phyloP scores from a whole-genome alignment of 2,113 vertebrate genomes.

The Gymnogyps californianus region DNA sequence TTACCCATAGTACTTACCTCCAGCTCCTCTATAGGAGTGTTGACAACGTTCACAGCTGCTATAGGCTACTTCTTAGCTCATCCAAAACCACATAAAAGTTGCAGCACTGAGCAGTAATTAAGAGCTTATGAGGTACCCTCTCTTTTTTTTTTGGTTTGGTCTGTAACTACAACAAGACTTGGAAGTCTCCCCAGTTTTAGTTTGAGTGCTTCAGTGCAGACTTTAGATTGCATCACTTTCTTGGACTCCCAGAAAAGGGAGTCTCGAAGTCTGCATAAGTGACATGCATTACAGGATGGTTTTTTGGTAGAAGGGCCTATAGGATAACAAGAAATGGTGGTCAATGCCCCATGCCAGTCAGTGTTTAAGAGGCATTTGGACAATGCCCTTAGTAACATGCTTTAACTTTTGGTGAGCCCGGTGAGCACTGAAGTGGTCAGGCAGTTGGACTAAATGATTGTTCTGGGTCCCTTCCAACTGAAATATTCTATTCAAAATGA shows the following conservation, averaged over 20 bases:
- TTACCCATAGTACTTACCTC: not conserved
- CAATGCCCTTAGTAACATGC: not conserved
- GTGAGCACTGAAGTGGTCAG: not conserved
- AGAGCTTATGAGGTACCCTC: not conserved
- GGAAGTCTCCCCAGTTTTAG: not conserved
- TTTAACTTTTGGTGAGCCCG: not conserved
- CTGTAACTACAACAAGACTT: not conserved
- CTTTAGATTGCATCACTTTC: not conserved
- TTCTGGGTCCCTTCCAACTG: not conserved
- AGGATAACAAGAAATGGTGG: not conserved
- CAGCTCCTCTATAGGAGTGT: not conserved
- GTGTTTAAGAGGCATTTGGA: not conserved
- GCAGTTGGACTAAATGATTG: not conserved
- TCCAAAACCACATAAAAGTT: not conserved
- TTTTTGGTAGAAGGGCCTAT: not conserved
- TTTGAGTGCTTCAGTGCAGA: not conserved
- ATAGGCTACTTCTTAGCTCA: not conserved
- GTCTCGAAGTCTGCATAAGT: not conserved
- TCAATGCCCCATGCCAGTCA: not conserved
- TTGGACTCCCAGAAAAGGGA: not conserved
- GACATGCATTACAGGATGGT: rapidly evolving
- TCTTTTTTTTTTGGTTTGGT: not conserved
- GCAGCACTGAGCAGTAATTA: not conserved
- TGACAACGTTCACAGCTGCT: not conserved
- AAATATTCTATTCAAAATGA: not conserved